Evolutionary conservation across 2,797 vertebrate species (phyloP), one percentile per base, ranked within the genome.

Genomic region (Acrocephalus scirpaceus): DNA sequence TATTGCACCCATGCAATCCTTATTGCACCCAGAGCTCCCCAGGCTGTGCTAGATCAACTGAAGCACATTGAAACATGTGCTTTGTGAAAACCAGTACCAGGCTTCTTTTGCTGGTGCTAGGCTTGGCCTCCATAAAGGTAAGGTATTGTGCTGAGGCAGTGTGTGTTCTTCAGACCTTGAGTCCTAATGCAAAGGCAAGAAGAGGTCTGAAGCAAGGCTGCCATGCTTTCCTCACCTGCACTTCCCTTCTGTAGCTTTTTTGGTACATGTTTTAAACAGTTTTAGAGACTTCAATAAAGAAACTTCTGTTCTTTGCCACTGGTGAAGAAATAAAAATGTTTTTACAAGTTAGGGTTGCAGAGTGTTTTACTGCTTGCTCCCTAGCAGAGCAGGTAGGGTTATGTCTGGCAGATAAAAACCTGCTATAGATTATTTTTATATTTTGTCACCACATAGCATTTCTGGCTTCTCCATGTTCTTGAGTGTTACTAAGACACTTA

Each of bases 271-370:
- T 79, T 88, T 48, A 90, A 91, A 71, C 53, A 36, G 60, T 65
- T 91, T 75, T 73, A 80, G 34, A 86, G 42, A 48, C 29, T 65
- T 90, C 48, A 54, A 14, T 84, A 90, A 84, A 95, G 85, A 69
- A 74, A 34, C 64, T 75, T 87, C 87, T 95, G 88, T 90, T 94
- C 66, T 91, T 67, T 92, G 67, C 48, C 64, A 34, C 53, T 44
- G 60, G 48, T 92, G 66, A 91, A 86, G 76, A 93, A 92, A 78
- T 64, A 81, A 84, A 93, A 93, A 91, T 81, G 81, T 64, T 92
- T 94, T 88, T 61, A 76, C 50, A 90, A 88, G 88, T 84, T 71
- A 73, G 53, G 38, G 64, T 61, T 86, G 56, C 48, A 25, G 83
- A 50, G 51, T 51, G 44, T 90, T 93, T 92, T 86, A 86, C 45